These are phyloP conservation scores for Acipenser oxyrinchus DNA, from an alignment of 2,797 vertebrate genomes.

Conservation along the genomic window DNA sequence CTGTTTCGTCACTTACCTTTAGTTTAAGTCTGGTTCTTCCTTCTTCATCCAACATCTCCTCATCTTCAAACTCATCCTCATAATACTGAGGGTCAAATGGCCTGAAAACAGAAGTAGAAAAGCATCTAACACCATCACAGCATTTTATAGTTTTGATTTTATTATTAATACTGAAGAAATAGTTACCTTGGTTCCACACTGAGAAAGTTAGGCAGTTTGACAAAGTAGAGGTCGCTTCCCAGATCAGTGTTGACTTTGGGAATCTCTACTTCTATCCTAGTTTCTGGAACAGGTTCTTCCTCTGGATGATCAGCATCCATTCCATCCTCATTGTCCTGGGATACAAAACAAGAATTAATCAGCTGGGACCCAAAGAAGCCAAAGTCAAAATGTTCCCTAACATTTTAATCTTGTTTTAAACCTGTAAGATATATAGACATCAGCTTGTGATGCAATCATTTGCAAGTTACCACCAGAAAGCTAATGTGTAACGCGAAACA, in stretches of 20 bases:
- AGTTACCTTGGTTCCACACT: constrained; percentile 94
- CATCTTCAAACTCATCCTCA: constrained; percentile 98
- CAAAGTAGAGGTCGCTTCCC: constrained; percentile 95
- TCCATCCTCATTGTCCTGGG: constrained; percentile 73
- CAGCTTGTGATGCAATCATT: too few species aligned
- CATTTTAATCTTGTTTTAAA: too few species aligned
- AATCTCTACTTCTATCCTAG: constrained; percentile 95
- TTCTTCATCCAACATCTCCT: constrained; percentile 98
- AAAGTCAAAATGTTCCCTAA: too few species aligned
- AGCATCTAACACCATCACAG: not conserved
- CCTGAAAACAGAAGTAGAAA: constrained; percentile 44
- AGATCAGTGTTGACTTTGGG: constrained; percentile 98
- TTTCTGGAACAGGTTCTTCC: constrained; percentile 85
- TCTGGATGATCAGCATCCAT: constrained; percentile 83
- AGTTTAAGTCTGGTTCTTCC: constrained; percentile 93
- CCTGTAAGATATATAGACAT: too few species aligned
- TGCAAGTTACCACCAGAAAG: too few species aligned
- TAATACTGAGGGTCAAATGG: constrained; percentile 98
- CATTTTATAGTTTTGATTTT: too few species aligned
- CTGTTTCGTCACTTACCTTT: constrained; percentile 60
- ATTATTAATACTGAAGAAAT: too few species aligned
- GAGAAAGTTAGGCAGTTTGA: constrained; percentile 96
- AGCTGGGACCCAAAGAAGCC: too few species aligned
- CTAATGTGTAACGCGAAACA: too few species aligned
- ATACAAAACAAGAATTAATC: not conserved